A percentile compares a stretch with the other conserved stretches of the same genome.
Conservation (phyloP, 2,113 vertebrate genomes). For the Boulengeromyrus knoepffleri region DNA sequence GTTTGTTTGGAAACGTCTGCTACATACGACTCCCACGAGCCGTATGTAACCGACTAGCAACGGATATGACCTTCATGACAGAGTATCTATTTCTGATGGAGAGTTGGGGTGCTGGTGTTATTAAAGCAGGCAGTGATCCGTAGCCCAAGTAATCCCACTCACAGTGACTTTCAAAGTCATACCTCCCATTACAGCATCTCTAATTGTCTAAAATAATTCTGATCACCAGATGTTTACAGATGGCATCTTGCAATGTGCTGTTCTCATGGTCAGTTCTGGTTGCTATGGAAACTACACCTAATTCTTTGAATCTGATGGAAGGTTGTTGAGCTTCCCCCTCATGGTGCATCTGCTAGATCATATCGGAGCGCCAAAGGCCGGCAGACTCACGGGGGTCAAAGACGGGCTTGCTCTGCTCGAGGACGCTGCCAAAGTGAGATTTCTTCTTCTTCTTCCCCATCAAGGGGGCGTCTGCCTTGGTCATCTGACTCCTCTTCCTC, state of each 20-base stretch:
- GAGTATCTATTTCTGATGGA: background rate
- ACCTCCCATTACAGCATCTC: background rate
- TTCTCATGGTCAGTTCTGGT: background rate
- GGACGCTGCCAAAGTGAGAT: constrained; percentile 65
- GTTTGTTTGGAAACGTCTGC: too few relatives aligned
- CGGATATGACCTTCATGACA: background rate
- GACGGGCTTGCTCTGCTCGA: constrained; percentile 62
- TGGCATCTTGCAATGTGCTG: background rate
- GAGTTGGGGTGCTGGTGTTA: background rate
- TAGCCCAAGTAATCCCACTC: background rate
- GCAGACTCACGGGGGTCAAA: constrained; percentile 72
- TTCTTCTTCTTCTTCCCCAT: constrained; percentile 69
- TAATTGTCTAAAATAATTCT: background rate
- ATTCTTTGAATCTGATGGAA: background rate
- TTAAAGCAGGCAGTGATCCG: background rate
- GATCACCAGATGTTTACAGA: background rate
- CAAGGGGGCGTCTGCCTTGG: constrained; percentile 48
- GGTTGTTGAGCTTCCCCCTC: too few relatives aligned
- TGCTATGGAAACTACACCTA: background rate
- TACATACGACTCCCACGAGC: too few relatives aligned
- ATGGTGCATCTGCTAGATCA: background rate
- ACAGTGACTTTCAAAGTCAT: background rate
- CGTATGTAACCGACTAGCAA: background rate
- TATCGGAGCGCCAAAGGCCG: background rate
- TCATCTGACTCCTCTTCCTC: constrained; percentile 48